A percentile compares a stretch with the other conserved stretches of the same genome.
phyloP scores from a whole-genome alignment of 2,797 vertebrate genomes.

The Acipenser oxyrinchus region DNA sequence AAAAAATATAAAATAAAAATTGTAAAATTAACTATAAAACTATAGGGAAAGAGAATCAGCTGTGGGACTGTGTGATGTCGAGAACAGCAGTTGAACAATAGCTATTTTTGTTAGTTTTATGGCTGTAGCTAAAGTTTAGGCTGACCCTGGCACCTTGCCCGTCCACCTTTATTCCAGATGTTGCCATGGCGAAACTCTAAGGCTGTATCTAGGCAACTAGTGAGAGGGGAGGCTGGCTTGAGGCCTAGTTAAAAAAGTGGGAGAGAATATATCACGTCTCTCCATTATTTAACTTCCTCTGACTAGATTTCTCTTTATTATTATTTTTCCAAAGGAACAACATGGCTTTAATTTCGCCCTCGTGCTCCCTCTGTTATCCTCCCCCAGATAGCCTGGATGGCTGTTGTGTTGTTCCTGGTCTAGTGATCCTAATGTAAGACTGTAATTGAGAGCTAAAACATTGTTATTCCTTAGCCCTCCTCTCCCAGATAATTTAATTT shows the following conservation, averaged over 20 bases:
- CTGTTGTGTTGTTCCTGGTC: conserved; percentile 51
- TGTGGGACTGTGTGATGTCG: conserved; percentile 32
- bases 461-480: conserved; percentile 42
- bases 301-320: conserved; percentile 34
- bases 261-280: conserved; percentile 38
- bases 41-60: conserved; percentile 25
- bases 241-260: conserved; percentile 43
- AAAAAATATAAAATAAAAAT: conserved; percentile 18
- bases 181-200: conserved; percentile 64
- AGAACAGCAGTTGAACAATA: conserved; percentile 45
- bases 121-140: conserved; percentile 58
- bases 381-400: conserved; percentile 38
- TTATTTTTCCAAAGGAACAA: conserved; percentile 57
- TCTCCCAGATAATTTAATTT: conserved; percentile 33
- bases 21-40: neutral
- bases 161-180: conserved; percentile 77
- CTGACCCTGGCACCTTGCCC: conserved; percentile 59
- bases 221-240: conserved; percentile 45
- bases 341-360: conserved; percentile 58
- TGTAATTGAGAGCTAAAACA: conserved; percentile 71
- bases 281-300: conserved; percentile 41
- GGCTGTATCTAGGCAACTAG: conserved; percentile 64
- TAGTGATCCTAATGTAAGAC: conserved; percentile 73
- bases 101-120: conserved; percentile 68
- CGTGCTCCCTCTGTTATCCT: conserved; percentile 59